These are phyloP conservation scores for Aldrovandia affinis DNA, from an alignment of 2,797 vertebrate species.

Conservation along the genomic window DNA sequence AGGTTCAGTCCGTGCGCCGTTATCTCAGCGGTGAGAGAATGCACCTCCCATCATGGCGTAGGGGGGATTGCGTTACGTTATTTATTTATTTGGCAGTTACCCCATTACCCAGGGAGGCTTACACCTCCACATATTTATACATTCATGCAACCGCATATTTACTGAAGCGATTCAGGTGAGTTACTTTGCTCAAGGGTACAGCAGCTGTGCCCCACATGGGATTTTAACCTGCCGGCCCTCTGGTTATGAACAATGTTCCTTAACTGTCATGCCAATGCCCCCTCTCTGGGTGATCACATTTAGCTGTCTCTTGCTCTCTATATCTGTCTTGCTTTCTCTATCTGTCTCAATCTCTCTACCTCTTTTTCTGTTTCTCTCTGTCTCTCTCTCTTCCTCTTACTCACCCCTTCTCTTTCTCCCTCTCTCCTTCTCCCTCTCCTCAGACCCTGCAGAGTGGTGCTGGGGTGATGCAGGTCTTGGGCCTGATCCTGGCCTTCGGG, in stretches of 20 bases:
- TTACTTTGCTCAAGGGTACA: slow-evolving; percentile 1
- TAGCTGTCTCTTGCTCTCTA: too few species aligned
- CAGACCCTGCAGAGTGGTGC: slow-evolving; percentile 82
- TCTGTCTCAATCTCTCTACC: neutral
- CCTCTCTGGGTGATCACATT: neutral
- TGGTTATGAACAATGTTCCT: neutral
- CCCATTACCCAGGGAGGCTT: slow-evolving; percentile 6
- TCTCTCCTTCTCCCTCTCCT: neutral
- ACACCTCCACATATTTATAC: neutral
- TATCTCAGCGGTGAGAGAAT: neutral
- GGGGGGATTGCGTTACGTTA: neutral
- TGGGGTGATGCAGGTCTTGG: slow-evolving; percentile 85
- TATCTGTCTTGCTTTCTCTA: too few species aligned
- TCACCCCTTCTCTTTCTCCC: neutral
- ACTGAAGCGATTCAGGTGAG: slow-evolving; percentile 2
- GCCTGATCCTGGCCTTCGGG: slow-evolving; percentile 92
- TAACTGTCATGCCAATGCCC: too few species aligned
- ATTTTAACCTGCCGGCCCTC: neutral
- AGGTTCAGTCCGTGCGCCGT: neutral
- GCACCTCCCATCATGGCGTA: neutral
- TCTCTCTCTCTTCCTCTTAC: neutral
- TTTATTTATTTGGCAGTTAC: neutral
- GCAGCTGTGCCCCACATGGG: slow-evolving; percentile 6
- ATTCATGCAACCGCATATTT: neutral
- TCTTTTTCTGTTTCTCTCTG: neutral